phyloP scores from a whole-genome alignment of 2,888 invertebrate genomes.

The Pterobdella sp. region DNA sequence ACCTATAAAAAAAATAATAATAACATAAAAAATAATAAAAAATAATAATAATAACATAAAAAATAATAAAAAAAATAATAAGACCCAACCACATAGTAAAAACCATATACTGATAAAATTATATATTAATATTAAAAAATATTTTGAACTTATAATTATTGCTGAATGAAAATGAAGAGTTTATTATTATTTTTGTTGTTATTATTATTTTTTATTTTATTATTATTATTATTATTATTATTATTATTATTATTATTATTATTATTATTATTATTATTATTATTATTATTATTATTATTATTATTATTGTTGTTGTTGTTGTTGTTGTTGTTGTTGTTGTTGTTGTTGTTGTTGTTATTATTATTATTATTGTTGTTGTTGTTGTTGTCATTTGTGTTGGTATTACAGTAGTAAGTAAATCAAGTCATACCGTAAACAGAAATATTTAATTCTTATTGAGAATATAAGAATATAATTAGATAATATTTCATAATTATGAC shows the following conservation, averaged over 20 bases:
- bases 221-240: constrained; percentile 1
- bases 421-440: neutral
- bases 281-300: constrained; percentile 1
- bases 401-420: neutral
- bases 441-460: neutral
- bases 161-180: no score
- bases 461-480: neutral
- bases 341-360: neutral
- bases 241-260: constrained; percentile 1
- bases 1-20: neutral
- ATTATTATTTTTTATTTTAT: neutral
- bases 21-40: neutral
- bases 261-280: constrained; percentile 1
- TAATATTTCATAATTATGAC: neutral
- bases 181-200: neutral
- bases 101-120: no score
- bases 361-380: neutral
- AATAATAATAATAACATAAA: neutral
- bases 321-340: neutral
- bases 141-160: no score
- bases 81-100: no score
- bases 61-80: no score
- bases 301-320: neutral
- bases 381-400: neutral
- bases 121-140: no score